Percentiles rank a stretch among this genome's conserved stretches.
phyloP scores from a whole-genome alignment of 2,797 vertebrate species.

The Epinephelus coioides region DNA sequence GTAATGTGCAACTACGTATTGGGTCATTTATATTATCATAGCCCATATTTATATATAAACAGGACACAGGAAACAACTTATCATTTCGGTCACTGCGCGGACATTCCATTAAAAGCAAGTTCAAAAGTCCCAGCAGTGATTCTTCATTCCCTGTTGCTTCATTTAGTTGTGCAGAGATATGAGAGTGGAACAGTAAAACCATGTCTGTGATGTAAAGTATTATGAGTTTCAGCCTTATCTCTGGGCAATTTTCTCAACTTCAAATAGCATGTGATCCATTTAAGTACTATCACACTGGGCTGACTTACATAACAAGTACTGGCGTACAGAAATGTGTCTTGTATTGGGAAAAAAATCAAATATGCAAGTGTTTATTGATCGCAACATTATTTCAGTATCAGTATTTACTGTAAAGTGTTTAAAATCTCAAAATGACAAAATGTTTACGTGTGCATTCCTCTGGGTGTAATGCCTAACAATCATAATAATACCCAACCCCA shows the following conservation, averaged over 20 bases:
- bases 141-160: constrained; percentile 41
- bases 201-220: constrained; percentile 23
- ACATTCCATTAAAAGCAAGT: constrained; percentile 70
- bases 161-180: constrained; percentile 48
- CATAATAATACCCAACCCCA: too few relatives aligned
- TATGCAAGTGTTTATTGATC: not conserved
- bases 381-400: not conserved
- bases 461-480: not conserved
- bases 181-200: constrained; percentile 37
- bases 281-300: not conserved
- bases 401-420: not conserved
- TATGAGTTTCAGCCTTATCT: constrained; percentile 25
- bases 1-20: constrained; percentile 66
- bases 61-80: constrained; percentile 65
- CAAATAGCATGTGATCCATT: constrained; percentile 29
- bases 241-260: constrained; percentile 24
- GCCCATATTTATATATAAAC: constrained; percentile 71
- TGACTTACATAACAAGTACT: constrained; percentile 9
- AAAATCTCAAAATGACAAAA: not conserved
- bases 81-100: constrained; percentile 63
- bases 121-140: constrained; percentile 56
- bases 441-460: not conserved
- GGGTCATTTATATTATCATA: constrained; percentile 77
- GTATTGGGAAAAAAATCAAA: constrained; percentile 7
- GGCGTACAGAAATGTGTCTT: not conserved